These are phyloP conservation scores for Cuniculus paca DNA, from an alignment of 2,797 vertebrate genomes.

Conservation along the genomic window DNA sequence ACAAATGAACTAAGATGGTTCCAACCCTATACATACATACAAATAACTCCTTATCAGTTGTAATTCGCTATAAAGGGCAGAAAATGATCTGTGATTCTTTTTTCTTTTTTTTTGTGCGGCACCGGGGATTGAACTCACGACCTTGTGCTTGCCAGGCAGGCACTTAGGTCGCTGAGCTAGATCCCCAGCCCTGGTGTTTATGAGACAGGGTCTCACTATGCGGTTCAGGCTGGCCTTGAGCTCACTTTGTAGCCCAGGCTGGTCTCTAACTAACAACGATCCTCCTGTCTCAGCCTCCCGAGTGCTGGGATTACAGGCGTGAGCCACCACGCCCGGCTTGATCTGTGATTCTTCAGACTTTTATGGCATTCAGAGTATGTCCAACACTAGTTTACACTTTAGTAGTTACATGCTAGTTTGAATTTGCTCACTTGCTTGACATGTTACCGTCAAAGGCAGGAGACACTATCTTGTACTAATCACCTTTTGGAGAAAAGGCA, in stretches of 20 bases:
- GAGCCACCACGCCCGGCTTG: no score
- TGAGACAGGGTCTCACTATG: no score
- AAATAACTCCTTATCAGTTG: not conserved
- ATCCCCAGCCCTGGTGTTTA: no score
- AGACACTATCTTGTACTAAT: not conserved
- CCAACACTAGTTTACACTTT: not conserved
- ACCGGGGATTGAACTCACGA: no score
- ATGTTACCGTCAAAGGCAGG: not conserved
- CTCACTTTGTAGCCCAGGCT: no score
- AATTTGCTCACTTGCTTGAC: constrained; percentile 24
- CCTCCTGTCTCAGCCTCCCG: no score
- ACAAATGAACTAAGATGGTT: not conserved
- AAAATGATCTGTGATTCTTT: constrained; percentile 30
- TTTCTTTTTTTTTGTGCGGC: no score
- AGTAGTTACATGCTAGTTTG: not conserved
- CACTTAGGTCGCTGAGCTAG: no score
- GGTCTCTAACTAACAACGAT: no score
- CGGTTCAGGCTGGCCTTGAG: no score
- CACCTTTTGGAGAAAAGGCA: not conserved
- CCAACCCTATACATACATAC: not conserved
- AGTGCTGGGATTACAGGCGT: no score
- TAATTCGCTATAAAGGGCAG: not conserved
- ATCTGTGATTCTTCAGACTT: constrained; percentile 19
- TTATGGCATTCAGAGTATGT: not conserved
- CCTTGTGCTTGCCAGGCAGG: no score